Evolutionary conservation across 1,140 invertebrate species (phyloP), one percentile per base, ranked within the genome.

Genomic region (Proales similis): DNA sequence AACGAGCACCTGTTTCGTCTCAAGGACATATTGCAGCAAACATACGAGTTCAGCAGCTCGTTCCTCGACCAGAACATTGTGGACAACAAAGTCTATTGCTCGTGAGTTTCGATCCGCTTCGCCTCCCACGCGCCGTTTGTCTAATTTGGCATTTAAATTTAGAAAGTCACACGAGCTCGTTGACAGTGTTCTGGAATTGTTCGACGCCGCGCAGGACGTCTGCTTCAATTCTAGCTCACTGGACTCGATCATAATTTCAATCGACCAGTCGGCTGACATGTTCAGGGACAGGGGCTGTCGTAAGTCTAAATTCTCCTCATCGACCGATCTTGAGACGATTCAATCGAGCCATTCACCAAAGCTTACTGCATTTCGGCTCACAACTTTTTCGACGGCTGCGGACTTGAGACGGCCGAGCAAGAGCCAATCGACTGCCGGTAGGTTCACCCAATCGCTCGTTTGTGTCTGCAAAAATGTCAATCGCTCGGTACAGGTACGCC

Each of bases 61-160:
- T 57, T 17, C 45, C 30, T 57, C n/a, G 45, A 57, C 20, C 51
- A 57, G 27, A 36, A 36, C 3, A 57, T 42, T 42, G 51, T 42
- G 12, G 51, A 57, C 29, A 57, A 57, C 27, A 57, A 57, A 57
- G 45, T 42, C 39, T 57, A 57, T 26, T 57, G 51, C 51, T 57
- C 51, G 51, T 57, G 45, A 39, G 19, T 24, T 11, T 53, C 7
- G 38, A 14, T 9, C 9, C 33, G 14, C 9, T 9, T 36, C 9
- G 14, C 9, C 9, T 9, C 9, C 4, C 5, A 39, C 14, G 19
- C 38, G 11, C 27, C 6, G 17, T 53, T 53, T 36, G 4, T 7
- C 20, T 19, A 20, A 17, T n/a, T 30, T 53, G 36, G 9, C 14
- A 24, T 38, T 53, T 19, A 27, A 42, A 12, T 24, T 9, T 27